These are phyloP conservation scores for Hippopotamus amphibius DNA, from an alignment of 2,113 vertebrate species.

Conservation along the genomic window DNA sequence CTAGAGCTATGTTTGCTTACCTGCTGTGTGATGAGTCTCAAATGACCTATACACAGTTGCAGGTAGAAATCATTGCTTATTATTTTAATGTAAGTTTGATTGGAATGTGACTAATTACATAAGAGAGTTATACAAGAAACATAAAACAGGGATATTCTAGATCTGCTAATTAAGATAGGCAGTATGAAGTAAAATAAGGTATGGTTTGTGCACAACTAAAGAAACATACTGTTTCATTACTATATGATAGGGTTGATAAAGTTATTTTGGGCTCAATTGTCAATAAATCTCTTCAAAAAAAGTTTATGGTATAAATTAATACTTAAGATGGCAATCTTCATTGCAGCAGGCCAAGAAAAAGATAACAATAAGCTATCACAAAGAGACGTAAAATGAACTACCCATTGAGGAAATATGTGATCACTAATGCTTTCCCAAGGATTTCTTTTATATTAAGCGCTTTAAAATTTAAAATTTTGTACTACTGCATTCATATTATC, in stretches of 20 bases:
- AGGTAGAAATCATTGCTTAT: constrained; percentile 83
- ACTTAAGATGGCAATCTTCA: background rate
- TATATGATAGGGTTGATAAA: constrained; percentile 48
- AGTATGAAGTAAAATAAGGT: constrained; percentile 56
- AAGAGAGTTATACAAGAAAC: constrained; percentile 62
- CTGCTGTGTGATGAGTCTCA: constrained; percentile 78
- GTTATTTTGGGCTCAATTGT: constrained; percentile 28
- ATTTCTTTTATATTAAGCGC: constrained; percentile 37
- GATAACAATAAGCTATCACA: background rate
- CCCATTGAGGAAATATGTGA: background rate
- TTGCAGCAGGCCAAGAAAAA: constrained; percentile 31
- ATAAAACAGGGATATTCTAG: constrained; percentile 62
- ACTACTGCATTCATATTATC: background rate
- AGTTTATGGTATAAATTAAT: constrained; percentile 39
- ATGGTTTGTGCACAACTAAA: background rate
- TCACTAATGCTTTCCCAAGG: constrained; percentile 48
- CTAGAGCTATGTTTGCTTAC: constrained; percentile 66
- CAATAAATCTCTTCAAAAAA: constrained; percentile 37
- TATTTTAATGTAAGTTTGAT: constrained; percentile 84
- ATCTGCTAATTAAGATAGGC: constrained; percentile 75
- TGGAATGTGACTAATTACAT: constrained; percentile 82
- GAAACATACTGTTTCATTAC: background rate
- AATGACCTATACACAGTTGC: constrained; percentile 29
- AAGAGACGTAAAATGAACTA: constrained; percentile 58
- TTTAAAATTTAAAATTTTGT: background rate